phyloP scores from a whole-genome alignment of 2,888 invertebrate species.

The Smittia aterrima region DNA sequence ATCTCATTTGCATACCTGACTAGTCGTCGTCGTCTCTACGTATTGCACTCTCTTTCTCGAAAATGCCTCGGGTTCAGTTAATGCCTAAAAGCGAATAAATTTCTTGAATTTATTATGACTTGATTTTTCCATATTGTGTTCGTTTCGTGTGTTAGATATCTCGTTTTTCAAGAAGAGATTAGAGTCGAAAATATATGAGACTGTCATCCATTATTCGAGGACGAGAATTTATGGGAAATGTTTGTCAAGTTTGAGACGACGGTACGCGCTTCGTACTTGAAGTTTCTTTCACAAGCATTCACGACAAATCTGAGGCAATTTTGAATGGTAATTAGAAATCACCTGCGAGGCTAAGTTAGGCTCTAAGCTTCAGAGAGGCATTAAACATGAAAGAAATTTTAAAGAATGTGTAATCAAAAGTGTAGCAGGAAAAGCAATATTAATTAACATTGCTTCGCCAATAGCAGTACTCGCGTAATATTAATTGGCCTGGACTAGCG shows the following conservation, averaged over 20 bases:
- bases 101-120: conserved; percentile 35
- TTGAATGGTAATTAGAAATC: background rate
- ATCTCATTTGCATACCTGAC: conserved; percentile 15
- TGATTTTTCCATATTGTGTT: conserved; percentile 18
- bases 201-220: too few species aligned
- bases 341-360: background rate
- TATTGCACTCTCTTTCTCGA: background rate
- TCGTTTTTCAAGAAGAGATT: background rate
- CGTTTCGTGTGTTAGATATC: background rate
- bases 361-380: background rate
- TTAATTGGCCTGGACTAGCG: background rate
- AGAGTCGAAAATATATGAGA: too few species aligned
- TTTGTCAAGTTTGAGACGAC: too few species aligned
- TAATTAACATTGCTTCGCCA: background rate
- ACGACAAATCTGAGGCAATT: too few species aligned
- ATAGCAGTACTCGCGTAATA: background rate
- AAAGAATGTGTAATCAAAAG: conserved; percentile 2
- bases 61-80: background rate
- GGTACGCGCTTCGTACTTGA: too few species aligned
- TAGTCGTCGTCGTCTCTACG: background rate
- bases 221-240: too few species aligned
- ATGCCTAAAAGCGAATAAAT: conserved; percentile 30
- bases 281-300: too few species aligned
- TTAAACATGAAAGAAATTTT: background rate
- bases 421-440: background rate